Percentiles rank a stretch among this genome's conserved stretches.
These are phyloP conservation scores for Pararge aegeria DNA, from an alignment of 1,140 invertebrate genomes.

Conservation along the genomic window DNA sequence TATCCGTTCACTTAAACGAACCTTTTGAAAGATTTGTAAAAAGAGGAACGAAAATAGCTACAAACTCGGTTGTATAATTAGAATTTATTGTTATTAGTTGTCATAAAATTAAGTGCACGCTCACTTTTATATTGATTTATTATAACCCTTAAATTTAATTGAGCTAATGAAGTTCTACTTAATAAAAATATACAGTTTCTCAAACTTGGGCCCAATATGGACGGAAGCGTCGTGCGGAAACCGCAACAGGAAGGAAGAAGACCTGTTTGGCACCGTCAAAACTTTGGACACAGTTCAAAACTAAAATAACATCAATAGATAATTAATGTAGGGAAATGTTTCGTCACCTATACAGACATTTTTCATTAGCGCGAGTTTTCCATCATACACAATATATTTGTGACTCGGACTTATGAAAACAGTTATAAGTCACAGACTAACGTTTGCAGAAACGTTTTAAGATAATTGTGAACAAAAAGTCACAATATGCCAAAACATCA, in stretches of 20 bases:
- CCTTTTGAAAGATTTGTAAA: neutral
- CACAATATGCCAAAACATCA: too few species aligned
- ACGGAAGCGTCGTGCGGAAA: neutral
- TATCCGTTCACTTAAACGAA: neutral
- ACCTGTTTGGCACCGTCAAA: neutral
- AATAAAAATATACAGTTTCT: too few species aligned
- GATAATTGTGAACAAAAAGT: too few species aligned
- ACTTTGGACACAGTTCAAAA: neutral
- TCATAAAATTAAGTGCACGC: neutral
- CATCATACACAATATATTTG: too few species aligned
- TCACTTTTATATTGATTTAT: neutral
- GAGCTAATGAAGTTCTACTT: too few species aligned
- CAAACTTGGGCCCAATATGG: too few species aligned
- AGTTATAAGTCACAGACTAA: too few species aligned
- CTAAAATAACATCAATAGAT: slow-evolving; percentile 1
- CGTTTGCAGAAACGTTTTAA: too few species aligned
- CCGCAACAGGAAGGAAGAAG: neutral
- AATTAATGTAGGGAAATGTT: neutral
- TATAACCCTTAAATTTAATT: too few species aligned
- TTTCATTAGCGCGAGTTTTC: neutral
- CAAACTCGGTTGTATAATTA: neutral
- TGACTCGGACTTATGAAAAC: too few species aligned
- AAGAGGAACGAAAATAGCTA: too few species aligned
- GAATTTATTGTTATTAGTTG: neutral
- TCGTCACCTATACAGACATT: neutral